Base-by-base conservation (phyloP, 2,113 vertebrate species). In the Charadrius vociferus region DNA sequence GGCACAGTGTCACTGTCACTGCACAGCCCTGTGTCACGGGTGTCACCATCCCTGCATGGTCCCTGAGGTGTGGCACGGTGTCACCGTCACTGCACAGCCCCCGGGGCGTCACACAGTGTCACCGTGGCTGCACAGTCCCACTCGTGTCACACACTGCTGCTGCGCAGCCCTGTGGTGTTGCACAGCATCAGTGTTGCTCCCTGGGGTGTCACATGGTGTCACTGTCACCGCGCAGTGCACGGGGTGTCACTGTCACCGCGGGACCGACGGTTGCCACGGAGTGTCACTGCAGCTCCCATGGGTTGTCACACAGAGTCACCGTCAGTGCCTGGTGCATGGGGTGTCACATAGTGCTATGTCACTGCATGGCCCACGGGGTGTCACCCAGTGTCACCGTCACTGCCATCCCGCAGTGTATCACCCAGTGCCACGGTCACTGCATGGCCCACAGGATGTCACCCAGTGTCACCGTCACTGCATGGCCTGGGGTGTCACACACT, bases 221-320 rank as follows among this genome's bases (percentile, higher is more conserved):
- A 90, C 86, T 77, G 95, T 97, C 96, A 95, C 81, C 11, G 32
- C n/a, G 5, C 65, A 8, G 90, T 55, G 81, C 70, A 16, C 73
- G 29, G 92, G 92, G 95, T 93, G 95, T 96, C 95, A 84, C 90
- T 94, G 92, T 91, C 62, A 87, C 79, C 34, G 36, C 16, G 12
- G 71, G 74, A 82, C 94, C 5, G 59, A 65, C 3, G 41, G 82
- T 41, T 92, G 91, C 88, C 95, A 92, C 18, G 6, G 78, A 75
- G 70, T 85, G 90, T 85, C 92, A 94, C 94, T 39, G 90, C 92
- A 63, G 96, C 96, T 96, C 90, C 90, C 32, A 20, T 93, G 94
- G 92, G 52, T 68, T 97, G 95, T 97, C 96, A 93, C 85, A 39
- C 36, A 7, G 85, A 93, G 88, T 96, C 86, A 90, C 55, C 15